Conservation (phyloP, 2,888 invertebrate genomes). For the Byasa hedistus region DNA sequence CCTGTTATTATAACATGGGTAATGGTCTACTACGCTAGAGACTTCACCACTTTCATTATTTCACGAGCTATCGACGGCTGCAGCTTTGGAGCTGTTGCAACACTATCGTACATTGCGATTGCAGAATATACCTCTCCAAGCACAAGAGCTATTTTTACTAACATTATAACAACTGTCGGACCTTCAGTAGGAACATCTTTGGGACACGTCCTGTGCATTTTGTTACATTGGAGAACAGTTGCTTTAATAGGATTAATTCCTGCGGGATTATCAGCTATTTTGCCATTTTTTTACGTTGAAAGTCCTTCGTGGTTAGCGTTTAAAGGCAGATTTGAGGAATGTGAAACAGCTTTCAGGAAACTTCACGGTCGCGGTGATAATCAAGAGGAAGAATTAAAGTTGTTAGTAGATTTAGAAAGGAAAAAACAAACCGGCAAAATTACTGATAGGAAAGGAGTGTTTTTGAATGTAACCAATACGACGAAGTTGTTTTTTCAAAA, state of each 20-base stretch:
- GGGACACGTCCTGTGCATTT: slow-evolving; percentile 34
- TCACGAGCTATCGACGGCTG: slow-evolving; percentile 34
- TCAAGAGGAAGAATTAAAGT: slow-evolving; percentile 32
- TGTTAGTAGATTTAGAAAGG: slow-evolving; percentile 31
- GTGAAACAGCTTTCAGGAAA: slow-evolving; percentile 34
- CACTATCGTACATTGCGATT: slow-evolving; percentile 21
- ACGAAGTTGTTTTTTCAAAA: neutral
- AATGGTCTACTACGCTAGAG: slow-evolving; percentile 31
- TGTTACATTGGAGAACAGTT: slow-evolving; percentile 36
- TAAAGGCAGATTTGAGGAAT: slow-evolving; percentile 39
- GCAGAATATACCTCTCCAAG: slow-evolving; percentile 30
- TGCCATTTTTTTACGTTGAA: slow-evolving; percentile 38
- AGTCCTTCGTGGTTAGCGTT: slow-evolving; percentile 42
- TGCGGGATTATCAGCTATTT: slow-evolving; percentile 31
- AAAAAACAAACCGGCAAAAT: slow-evolving; percentile 3
- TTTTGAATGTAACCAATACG: neutral
- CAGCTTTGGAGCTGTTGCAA: slow-evolving; percentile 32
- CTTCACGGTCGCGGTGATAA: slow-evolving; percentile 33
- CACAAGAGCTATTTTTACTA: slow-evolving; percentile 10
- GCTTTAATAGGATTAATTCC: slow-evolving; percentile 36
- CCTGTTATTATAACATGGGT: slow-evolving; percentile 33
- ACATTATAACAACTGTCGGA: slow-evolving; percentile 25
- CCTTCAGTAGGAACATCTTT: slow-evolving; percentile 32
- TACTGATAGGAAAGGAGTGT: slow-evolving; percentile 2
- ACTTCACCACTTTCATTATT: slow-evolving; percentile 25